These are phyloP conservation scores for Hypsibius dujardini DNA, from an alignment of 1,140 invertebrate genomes.

Conservation along the genomic window DNA sequence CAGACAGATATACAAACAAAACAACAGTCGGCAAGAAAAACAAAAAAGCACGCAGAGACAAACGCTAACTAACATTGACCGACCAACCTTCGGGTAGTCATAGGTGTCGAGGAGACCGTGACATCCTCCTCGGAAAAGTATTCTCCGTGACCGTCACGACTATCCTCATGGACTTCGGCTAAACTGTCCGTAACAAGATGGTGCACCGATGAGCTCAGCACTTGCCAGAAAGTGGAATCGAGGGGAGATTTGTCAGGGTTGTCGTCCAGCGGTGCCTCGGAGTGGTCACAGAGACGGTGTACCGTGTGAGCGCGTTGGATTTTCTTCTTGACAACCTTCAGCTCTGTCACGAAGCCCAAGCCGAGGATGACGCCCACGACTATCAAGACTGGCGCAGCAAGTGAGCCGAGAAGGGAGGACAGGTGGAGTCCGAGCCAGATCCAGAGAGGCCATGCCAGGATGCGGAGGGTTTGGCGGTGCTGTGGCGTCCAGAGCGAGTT, in stretches of 20 bases:
- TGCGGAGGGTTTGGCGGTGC: neutral
- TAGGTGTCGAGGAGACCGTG: no score
- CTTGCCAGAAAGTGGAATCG: neutral
- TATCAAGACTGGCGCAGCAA: constrained; percentile 6
- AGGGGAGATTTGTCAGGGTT: no score
- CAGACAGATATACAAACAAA: no score
- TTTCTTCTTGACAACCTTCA: constrained; percentile 12
- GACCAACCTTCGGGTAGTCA: no score
- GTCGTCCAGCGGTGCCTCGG: neutral
- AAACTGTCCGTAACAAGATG: constrained; percentile 11
- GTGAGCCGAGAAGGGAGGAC: neutral
- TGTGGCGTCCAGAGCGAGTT: constrained; percentile 11
- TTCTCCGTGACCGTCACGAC: neutral
- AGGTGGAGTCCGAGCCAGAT: constrained; percentile 11
- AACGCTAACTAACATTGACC: no score
- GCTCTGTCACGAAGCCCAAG: constrained; percentile 12
- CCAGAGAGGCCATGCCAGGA: constrained; percentile 9
- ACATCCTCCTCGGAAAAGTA: neutral
- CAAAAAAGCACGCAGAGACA: no score
- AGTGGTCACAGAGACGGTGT: no score
- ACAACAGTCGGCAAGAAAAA: no score
- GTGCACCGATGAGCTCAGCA: neutral
- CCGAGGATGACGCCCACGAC: neutral
- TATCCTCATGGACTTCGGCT: neutral
- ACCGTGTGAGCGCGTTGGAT: neutral